Percentiles rank a stretch among this genome's conserved stretches.
phyloP scores from a whole-genome alignment of 2,113 vertebrate species.

The Oryzias woworae region DNA sequence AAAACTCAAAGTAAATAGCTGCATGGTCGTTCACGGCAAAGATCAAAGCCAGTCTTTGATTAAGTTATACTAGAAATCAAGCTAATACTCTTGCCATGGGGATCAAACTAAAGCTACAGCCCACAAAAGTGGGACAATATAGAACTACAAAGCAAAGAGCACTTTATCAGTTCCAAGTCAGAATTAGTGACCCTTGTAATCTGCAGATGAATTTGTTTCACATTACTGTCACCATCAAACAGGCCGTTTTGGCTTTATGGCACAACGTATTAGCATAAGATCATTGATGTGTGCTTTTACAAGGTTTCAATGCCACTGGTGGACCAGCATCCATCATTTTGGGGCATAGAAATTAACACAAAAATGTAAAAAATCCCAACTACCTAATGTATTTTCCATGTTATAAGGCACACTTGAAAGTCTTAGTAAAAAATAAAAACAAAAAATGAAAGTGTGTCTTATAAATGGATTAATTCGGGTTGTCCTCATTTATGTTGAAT shows the following conservation, averaged over 20 bases:
- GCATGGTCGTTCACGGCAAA: constrained; percentile 31
- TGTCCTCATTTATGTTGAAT: too few species aligned
- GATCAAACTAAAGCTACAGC: neutral
- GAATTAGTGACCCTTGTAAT: neutral
- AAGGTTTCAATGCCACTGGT: too few species aligned
- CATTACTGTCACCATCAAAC: neutral
- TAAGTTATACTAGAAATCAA: constrained; percentile 27
- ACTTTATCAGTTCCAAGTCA: neutral
- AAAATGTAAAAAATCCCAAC: too few species aligned
- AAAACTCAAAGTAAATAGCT: constrained; percentile 50
- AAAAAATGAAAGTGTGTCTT: too few species aligned
- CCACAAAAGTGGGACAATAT: constrained; percentile 5
- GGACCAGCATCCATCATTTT: too few species aligned
- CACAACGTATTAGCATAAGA: neutral
- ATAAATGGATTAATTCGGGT: too few species aligned
- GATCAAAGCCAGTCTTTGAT: constrained; percentile 58
- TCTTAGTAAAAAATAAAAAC: too few species aligned
- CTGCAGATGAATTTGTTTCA: neutral
- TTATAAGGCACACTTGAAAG: too few species aligned
- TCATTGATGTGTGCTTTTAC: neutral
- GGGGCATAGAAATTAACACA: too few species aligned
- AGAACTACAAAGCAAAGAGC: neutral
- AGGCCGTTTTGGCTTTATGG: neutral
- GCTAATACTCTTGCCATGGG: constrained; percentile 5
- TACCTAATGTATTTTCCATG: too few species aligned